Percentiles rank a stretch among this genome's conserved stretches.
Evolutionary conservation across 2,888 invertebrate genomes (phyloP).

Genomic region (Scelioninae gen. 1): DNA sequence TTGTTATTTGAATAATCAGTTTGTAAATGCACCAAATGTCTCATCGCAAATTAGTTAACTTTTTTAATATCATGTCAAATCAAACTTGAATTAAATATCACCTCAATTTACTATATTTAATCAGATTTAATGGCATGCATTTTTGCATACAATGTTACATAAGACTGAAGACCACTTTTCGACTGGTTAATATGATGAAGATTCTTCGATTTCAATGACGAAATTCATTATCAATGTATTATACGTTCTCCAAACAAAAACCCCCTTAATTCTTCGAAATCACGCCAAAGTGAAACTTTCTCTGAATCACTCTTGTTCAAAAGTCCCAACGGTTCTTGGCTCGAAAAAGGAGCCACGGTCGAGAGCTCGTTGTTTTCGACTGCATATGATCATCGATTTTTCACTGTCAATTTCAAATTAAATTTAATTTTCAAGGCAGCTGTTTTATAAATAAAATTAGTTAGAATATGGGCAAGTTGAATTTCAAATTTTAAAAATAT

Average conservation of each 20-base stretch:
- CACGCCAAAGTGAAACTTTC: constrained; percentile 51
- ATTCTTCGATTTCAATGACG: constrained; percentile 33
- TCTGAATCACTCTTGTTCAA: constrained; percentile 52
- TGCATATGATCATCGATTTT: no score
- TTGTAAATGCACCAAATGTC: neutral
- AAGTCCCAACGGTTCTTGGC: constrained; percentile 50
- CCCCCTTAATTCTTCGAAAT: constrained; percentile 61
- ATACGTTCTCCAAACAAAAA: constrained; percentile 62
- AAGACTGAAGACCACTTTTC: neutral
- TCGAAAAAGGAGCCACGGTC: constrained; percentile 32
- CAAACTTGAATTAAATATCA: neutral
- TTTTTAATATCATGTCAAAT: neutral
- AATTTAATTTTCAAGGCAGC: no score
- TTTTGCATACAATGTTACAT: no score
- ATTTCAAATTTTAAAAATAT: no score
- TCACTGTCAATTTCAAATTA: no score
- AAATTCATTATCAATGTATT: constrained; percentile 59
- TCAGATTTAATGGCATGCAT: no score
- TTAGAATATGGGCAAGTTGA: no score
- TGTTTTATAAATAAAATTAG: no score
- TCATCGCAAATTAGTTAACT: neutral
- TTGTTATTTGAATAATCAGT: constrained; percentile 17
- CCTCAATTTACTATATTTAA: no score
- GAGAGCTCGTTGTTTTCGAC: neutral
- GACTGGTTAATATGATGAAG: neutral